phyloP scores from a whole-genome alignment of 2,113 vertebrate species.

The Promerops cafer region DNA sequence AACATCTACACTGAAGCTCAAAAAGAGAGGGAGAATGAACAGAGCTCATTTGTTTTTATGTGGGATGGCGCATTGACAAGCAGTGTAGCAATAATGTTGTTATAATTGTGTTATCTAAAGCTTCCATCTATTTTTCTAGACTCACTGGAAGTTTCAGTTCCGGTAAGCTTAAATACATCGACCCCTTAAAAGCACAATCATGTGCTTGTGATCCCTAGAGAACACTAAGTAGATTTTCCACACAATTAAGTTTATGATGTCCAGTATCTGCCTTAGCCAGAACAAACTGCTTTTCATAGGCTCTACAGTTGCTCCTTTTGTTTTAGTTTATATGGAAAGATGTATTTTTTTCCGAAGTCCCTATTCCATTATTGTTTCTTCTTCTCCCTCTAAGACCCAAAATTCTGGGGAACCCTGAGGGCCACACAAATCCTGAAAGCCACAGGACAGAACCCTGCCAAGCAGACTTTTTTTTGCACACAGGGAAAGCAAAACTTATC shows the following conservation, averaged over 20 bases:
- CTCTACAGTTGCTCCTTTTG: not conserved
- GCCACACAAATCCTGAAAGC: not conserved
- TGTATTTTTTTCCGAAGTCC: not conserved
- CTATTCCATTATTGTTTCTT: not conserved
- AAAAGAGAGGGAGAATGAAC: not conserved
- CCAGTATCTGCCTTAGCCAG: not conserved
- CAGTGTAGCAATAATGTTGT: not conserved
- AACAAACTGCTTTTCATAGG: not conserved
- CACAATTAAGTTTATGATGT: slow-evolving; percentile 14
- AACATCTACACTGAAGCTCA: not conserved
- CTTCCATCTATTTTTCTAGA: slow-evolving; percentile 34
- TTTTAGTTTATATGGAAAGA: not conserved
- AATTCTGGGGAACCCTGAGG: not conserved
- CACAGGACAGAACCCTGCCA: not conserved
- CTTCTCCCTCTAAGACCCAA: not conserved
- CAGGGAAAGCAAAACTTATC: not conserved
- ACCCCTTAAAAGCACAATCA: slow-evolving; percentile 35
- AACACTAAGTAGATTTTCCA: slow-evolving; percentile 32
- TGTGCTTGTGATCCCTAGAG: not conserved
- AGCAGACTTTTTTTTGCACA: not conserved
- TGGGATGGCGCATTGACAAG: not conserved
- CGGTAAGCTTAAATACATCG: not conserved
- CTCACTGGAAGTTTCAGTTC: not conserved
- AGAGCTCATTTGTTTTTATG: not conserved
- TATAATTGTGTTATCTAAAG: slow-evolving; percentile 19